Evolutionary conservation across 1,140 invertebrate species (phyloP), one percentile per base, ranked within the genome.

Genomic region (Colletes latitarsis): DNA sequence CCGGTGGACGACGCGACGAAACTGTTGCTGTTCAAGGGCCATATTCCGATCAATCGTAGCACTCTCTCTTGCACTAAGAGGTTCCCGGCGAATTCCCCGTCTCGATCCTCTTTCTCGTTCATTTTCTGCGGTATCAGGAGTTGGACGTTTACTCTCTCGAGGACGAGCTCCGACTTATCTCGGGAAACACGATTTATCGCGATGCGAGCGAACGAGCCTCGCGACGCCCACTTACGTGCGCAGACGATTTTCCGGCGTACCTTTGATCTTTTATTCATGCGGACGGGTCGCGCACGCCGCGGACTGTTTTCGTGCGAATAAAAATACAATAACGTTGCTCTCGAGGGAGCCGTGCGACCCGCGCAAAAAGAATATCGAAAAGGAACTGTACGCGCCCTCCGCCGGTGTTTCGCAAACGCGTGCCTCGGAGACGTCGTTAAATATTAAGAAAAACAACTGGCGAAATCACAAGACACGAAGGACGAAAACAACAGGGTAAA

Each of bases 191-290:
- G 60, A 71, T 63, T 71, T 64, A 64, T 49, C 69, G 67, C 15
- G 46, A 2, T n/a, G 39, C n/a, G 1, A 3, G 9, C 43, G 30
- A 46, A 3, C 8, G 19, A 6, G 6, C 43, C 21, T 15, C 46
- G 53, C n/a, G 30, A 49, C 43, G 71, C 71, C 77, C 41, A 49
- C 60, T 73, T 19, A 57, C 62, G 69, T 74, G 52, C 43, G 19
- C 17, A n/a, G 55, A n/a, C 15, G 17, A 57, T 21, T 15, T 17
- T 5, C 1, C 21, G 30, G 19, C 39, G 30, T 17, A 6, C 19
- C 71, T 85, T 85, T 85, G 84, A 85, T 85, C 82, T 77, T 84
- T 85, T 85, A 85, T 85, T 84, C 58, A 85, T 43, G 19, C 17
- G 49, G 1, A 62, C n/a, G 21, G 10, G 21, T 6, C 6, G 41